Evolutionary conservation across 2,888 invertebrate genomes (phyloP), one percentile per base, ranked within the genome.

Genomic region (Epinotia ramella): DNA sequence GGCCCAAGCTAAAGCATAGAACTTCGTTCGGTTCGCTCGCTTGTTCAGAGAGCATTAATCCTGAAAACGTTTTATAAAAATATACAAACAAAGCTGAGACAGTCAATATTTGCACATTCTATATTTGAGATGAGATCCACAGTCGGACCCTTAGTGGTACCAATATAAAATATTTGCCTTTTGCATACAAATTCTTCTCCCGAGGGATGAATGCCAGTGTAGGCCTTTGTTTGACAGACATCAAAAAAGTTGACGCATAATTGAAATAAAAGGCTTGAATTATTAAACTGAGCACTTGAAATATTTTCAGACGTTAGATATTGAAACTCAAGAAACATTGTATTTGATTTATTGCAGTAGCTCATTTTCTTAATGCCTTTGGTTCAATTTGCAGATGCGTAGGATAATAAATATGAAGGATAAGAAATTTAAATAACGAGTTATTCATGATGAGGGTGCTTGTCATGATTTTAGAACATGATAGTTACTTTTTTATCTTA

Each of bases 131-230:
- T 33, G 24, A 57, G 40, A 44, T 44, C 33, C 56, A 46, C n/a
- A 49, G 62, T 56, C 24, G 60, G 24, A 40, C 49, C 53, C 56
- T 67, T 60, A 69, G 53, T 53, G 24, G 40, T 40, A 40, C 60
- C 44, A 7, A 66, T 71, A 71, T 62, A 75, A 66, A 71, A 71
- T 71, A 62, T 71, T 75, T 71, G 66, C 60, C 18, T 40, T 71
- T 71, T 71, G 70, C 71, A 75, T 75, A 71, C 46, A 66, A 75
- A 75, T 71, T 71, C n/a, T 70, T 65, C 46, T 57, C 74, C 49
- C 49, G 33, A 24, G n/a, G 40, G 49, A 65, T 49, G 18, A 59
- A 40, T 56, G 13, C 53, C 70, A 53, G 11, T n/a, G 11, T n/a
- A 20, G 20, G 24, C 40, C 56, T 68, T 73, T 68, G 46, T 73